Conservation (phyloP, 2,888 invertebrate genomes). For the Archips crataeganus region DNA sequence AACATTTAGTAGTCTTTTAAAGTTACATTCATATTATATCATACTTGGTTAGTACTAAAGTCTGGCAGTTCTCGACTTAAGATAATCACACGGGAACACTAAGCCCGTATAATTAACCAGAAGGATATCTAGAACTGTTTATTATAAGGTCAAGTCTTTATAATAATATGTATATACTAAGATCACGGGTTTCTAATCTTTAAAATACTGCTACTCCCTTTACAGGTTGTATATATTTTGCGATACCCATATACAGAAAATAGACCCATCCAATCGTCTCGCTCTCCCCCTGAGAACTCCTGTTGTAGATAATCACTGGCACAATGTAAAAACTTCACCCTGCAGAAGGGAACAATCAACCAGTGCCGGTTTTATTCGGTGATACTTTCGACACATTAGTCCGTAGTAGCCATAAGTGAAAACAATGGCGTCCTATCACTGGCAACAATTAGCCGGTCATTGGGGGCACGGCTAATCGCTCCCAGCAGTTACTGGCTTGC, state of each 20-base stretch:
- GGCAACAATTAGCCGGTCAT: conserved; percentile 60
- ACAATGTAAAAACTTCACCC: neutral
- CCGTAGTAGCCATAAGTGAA: conserved; percentile 48
- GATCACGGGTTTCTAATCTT: too few species aligned
- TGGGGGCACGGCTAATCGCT: conserved; percentile 54
- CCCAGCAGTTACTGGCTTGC: conserved; percentile 54
- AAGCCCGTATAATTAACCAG: neutral
- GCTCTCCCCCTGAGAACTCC: too few species aligned
- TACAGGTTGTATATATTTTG: too few species aligned
- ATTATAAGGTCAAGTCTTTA: neutral
- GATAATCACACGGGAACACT: neutral
- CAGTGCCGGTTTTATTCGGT: neutral
- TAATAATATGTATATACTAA: too few species aligned
- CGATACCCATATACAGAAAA: too few species aligned
- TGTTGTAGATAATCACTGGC: neutral
- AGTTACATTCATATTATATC: neutral
- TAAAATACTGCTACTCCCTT: too few species aligned
- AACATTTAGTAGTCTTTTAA: neutral
- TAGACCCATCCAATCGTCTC: too few species aligned
- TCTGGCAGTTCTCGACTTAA: neutral
- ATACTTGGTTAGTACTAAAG: neutral
- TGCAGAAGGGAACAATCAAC: neutral
- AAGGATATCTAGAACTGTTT: neutral
- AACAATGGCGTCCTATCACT: conserved; percentile 62
- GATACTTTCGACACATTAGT: conserved; percentile 9